These are phyloP conservation scores for Drosophila barbarae DNA, from an alignment of 2,888 invertebrate species.

Conservation along the genomic window DNA sequence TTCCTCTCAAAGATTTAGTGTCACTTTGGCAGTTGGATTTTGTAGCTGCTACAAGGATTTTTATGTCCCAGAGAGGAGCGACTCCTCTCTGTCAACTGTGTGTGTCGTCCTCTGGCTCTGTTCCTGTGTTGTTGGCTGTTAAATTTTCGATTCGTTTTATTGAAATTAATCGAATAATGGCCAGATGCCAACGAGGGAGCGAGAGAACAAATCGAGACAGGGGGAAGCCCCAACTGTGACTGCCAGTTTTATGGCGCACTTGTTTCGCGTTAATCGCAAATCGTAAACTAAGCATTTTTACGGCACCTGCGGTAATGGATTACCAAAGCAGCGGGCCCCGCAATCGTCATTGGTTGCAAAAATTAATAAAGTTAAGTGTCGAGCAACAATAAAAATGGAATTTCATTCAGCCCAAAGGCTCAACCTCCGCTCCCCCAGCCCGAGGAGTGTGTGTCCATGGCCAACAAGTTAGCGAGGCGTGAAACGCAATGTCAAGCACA, in stretches of 20 bases:
- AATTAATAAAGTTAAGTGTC: constrained; percentile 75
- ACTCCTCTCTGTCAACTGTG: constrained; percentile 19
- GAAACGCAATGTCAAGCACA: constrained; percentile 64
- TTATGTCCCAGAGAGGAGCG: constrained; percentile 36
- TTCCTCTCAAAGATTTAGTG: constrained; percentile 43
- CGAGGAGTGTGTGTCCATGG: constrained; percentile 12
- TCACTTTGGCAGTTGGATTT: constrained; percentile 23
- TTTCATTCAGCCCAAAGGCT: constrained; percentile 45
- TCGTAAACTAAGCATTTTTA: constrained; percentile 75
- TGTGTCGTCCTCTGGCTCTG: constrained; percentile 20
- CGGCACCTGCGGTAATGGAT: constrained; percentile 75
- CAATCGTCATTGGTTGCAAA: constrained; percentile 66
- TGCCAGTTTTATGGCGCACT: constrained; percentile 68
- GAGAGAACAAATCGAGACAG: constrained; percentile 20
- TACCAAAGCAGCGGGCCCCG: constrained; percentile 43
- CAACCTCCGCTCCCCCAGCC: background rate
- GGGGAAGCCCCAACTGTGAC: constrained; percentile 20
- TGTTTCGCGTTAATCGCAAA: constrained; percentile 74
- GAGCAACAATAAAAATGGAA: constrained; percentile 70
- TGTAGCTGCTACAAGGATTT: constrained; percentile 41
- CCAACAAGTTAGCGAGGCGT: constrained; percentile 63
- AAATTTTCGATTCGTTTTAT: constrained; percentile 61
- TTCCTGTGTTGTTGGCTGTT: constrained; percentile 27
- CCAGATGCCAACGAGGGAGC: constrained; percentile 21
- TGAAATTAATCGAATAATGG: constrained; percentile 72